Conservation (phyloP, 2,888 invertebrate genomes). For the Omphaloscelis lunosa region DNA sequence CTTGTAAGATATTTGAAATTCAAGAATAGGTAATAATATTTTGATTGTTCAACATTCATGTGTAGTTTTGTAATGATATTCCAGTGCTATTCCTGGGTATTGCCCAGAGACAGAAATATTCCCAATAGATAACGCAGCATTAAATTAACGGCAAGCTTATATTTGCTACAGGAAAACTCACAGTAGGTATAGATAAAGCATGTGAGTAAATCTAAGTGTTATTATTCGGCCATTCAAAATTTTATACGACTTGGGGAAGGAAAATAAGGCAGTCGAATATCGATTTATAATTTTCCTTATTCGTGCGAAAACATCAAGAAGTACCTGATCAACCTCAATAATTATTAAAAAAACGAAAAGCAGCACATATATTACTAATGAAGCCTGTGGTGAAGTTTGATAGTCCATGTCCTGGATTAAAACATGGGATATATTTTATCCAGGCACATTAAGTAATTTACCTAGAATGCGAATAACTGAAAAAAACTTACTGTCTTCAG, state of each 20-base stretch:
- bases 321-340: neutral
- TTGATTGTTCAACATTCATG: neutral
- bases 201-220: slow-evolving; percentile 9
- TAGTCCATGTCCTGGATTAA: neutral
- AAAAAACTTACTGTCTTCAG: slow-evolving; percentile 96
- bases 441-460: neutral
- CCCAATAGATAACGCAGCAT: neutral
- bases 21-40: neutral
- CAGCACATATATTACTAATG: neutral
- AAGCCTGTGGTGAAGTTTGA: neutral
- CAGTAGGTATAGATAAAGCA: slow-evolving; percentile 8
- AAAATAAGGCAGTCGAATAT: slow-evolving; percentile 1
- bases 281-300: slow-evolving; percentile 13
- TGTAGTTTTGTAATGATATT: neutral
- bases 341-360: neutral
- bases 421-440: neutral
- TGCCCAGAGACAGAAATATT: neutral
- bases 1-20: slow-evolving; percentile 1
- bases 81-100: neutral
- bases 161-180: slow-evolving; percentile 25
- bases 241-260: slow-evolving; percentile 18
- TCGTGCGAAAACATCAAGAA: slow-evolving; percentile 10
- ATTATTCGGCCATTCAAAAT: slow-evolving; percentile 28
- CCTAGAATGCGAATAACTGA: neutral
- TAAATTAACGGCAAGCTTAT: neutral